phyloP scores from a whole-genome alignment of 2,797 vertebrate genomes.

The Gorsachius magnificus region DNA sequence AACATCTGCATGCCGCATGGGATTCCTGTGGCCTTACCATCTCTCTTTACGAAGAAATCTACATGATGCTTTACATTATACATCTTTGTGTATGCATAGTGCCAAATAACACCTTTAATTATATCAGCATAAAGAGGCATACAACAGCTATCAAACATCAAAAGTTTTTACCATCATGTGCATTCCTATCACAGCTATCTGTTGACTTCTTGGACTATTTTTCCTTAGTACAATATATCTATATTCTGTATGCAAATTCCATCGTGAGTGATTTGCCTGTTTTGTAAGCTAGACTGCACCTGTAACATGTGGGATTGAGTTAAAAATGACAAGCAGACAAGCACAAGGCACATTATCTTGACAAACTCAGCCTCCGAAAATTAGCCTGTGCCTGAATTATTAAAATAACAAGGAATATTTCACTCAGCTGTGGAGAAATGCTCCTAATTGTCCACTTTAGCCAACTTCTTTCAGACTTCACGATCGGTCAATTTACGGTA shows the following conservation, averaged over 20 bases:
- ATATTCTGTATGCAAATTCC: constrained; percentile 80
- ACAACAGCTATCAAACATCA: constrained; percentile 14
- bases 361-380: constrained; percentile 92
- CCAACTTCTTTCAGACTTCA: constrained; percentile 90
- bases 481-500: constrained; percentile 89
- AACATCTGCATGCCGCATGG: background rate
- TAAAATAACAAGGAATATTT: constrained; percentile 99
- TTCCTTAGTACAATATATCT: constrained; percentile 54
- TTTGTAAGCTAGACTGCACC: constrained; percentile 84
- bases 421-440: constrained; percentile 89
- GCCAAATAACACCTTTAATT: constrained; percentile 13
- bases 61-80: background rate
- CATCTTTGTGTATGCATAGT: background rate
- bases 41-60: background rate
- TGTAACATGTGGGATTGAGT: constrained; percentile 86
- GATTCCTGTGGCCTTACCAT: background rate
- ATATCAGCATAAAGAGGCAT: background rate
- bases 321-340: constrained; percentile 95
- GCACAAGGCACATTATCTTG: constrained; percentile 92
- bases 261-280: constrained; percentile 78
- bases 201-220: constrained; percentile 59
- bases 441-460: constrained; percentile 98
- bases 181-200: constrained; percentile 33
- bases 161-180: background rate
- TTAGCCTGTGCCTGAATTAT: constrained; percentile 96